A percentile compares a stretch with the other conserved stretches of the same genome.
Evolutionary conservation across 2,113 vertebrate genomes (phyloP).

Genomic region (Rousettus leschenaultii): DNA sequence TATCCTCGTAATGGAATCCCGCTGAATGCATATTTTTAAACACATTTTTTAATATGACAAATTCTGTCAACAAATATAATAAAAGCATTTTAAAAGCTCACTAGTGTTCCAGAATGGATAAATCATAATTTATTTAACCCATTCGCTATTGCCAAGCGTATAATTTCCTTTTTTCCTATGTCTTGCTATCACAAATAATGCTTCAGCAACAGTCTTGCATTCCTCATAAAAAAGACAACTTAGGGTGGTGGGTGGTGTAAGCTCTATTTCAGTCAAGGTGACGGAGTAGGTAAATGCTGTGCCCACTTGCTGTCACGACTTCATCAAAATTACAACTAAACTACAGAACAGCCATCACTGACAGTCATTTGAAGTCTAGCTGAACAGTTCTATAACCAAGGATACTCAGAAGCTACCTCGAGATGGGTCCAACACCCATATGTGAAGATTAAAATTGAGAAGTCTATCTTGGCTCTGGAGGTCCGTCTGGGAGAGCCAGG

Average conservation of each 20-base stretch:
- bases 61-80: neutral
- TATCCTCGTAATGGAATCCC: neutral
- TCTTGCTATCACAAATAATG: neutral
- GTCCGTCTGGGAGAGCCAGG: too few species aligned
- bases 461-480: too few species aligned
- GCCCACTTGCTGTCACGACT: too few species aligned
- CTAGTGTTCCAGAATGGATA: neutral
- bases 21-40: neutral
- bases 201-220: neutral
- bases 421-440: too few species aligned
- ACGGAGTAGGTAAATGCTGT: too few species aligned
- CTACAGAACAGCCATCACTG: too few species aligned
- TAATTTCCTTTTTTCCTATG: neutral
- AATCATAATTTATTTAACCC: neutral
- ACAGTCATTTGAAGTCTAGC: too few species aligned
- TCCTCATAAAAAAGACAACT: neutral
- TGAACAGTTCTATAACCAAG: too few species aligned
- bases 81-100: neutral
- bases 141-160: neutral
- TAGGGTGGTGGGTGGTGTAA: neutral
- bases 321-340: too few species aligned
- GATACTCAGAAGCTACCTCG: too few species aligned
- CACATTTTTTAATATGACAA: neutral
- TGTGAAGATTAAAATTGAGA: too few species aligned
- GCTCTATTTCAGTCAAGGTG: too few species aligned